Conservation (phyloP, 2,888 invertebrate species). For the Pocota personata region DNA sequence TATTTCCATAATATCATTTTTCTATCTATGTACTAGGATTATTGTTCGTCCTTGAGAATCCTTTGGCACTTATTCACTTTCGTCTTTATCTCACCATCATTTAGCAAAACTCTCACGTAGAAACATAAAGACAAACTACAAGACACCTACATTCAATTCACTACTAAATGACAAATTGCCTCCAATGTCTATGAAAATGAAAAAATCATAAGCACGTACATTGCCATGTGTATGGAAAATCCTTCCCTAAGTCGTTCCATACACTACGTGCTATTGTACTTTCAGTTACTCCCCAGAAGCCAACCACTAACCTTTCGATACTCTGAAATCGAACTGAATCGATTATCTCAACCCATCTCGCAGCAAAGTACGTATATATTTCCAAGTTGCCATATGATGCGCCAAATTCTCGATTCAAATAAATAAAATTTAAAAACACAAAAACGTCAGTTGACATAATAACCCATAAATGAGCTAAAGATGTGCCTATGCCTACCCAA, state of each 20-base stretch:
- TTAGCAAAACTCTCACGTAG: constrained; percentile 7
- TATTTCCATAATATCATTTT: too few species aligned
- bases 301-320: not conserved
- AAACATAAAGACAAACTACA: constrained; percentile 1
- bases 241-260: constrained; percentile 1
- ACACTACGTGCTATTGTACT: not conserved
- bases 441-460: constrained; percentile 24
- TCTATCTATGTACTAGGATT: too few species aligned
- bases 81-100: not conserved
- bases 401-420: constrained; percentile 11
- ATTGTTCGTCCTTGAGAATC: not conserved
- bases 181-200: not conserved
- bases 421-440: not conserved
- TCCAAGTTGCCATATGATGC: not conserved
- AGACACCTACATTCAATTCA: not conserved
- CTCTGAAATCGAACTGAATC: constrained; percentile 9
- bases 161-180: constrained; percentile 21
- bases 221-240: constrained; percentile 2
- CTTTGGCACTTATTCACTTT: not conserved
- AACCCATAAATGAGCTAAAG: not conserved
- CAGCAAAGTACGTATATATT: not conserved
- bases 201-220: constrained; percentile 19
- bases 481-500: not conserved
- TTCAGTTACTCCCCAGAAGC: not conserved
- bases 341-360: not conserved